These are phyloP conservation scores for Epirrhoe tristata DNA, from an alignment of 2,888 invertebrate species.

Conservation along the genomic window DNA sequence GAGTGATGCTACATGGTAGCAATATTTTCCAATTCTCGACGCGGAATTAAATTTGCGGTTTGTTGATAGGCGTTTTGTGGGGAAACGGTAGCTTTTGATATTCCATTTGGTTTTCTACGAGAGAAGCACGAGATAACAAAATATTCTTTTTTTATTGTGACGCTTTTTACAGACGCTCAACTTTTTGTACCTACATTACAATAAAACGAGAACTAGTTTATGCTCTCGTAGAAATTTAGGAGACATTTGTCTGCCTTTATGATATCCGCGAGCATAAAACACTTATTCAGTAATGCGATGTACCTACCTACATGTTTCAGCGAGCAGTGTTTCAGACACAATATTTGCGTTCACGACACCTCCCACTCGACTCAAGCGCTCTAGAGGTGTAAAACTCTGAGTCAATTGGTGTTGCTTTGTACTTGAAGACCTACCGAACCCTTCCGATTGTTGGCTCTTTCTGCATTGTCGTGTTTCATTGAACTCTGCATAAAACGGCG, in stretches of 20 bases:
- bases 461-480: constrained; percentile 45
- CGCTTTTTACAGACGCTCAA: constrained; percentile 7
- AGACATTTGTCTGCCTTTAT: not conserved
- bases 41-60: constrained; percentile 69
- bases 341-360: constrained; percentile 64
- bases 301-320: constrained; percentile 9
- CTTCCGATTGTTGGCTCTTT: constrained; percentile 44
- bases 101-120: constrained; percentile 47
- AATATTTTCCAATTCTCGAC: constrained; percentile 70
- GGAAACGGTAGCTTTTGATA: constrained; percentile 50
- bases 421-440: constrained; percentile 60
- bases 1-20: constrained; percentile 65
- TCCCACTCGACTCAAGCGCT: constrained; percentile 53
- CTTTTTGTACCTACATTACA: not conserved
- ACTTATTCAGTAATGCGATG: not conserved
- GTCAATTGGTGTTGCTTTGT: constrained; percentile 67
- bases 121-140: constrained; percentile 28
- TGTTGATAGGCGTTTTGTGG: constrained; percentile 59
- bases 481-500: constrained; percentile 36
- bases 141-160: constrained; percentile 10
- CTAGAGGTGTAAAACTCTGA: constrained; percentile 60
- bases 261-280: not conserved
- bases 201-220: constrained; percentile 1
- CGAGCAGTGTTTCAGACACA: constrained; percentile 28
- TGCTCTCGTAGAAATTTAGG: not conserved